These are phyloP conservation scores for Coranthus polyacanthus DNA, from an alignment of 2,797 vertebrate species.

Conservation along the genomic window DNA sequence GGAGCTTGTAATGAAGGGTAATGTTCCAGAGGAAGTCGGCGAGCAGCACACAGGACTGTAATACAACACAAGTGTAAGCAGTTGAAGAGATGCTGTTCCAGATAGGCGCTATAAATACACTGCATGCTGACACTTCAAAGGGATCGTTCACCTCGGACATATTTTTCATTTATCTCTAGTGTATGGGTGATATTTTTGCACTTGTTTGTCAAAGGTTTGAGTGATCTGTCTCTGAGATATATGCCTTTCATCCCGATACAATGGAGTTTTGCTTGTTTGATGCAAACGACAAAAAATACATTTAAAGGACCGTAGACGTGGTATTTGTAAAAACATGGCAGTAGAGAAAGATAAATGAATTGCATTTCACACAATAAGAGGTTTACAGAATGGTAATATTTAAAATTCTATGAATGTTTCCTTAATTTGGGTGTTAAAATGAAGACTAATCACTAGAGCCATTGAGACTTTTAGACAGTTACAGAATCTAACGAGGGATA, in stretches of 20 bases:
- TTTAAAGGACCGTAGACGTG: no score
- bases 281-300: background rate
- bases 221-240: background rate
- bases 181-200: background rate
- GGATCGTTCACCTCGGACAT: background rate
- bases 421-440: no score
- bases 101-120: slow-evolving; percentile 61
- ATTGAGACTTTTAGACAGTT: background rate
- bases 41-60: slow-evolving; percentile 41
- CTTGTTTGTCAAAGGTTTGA: background rate
- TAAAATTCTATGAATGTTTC: no score
- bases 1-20: slow-evolving; percentile 79
- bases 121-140: slow-evolving; percentile 23
- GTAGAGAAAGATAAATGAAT: no score
- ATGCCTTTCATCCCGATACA: background rate
- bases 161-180: background rate
- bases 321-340: no score
- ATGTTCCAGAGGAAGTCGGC: slow-evolving; percentile 41
- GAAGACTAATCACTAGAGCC: background rate
- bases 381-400: no score
- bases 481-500: background rate
- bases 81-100: slow-evolving; percentile 38
- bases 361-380: no score
- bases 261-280: no score
- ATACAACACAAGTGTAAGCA: slow-evolving; percentile 62